Evolutionary conservation across 2,113 vertebrate genomes (phyloP), one percentile per base, ranked within the genome.

Genomic region (Psettodes erumei): DNA sequence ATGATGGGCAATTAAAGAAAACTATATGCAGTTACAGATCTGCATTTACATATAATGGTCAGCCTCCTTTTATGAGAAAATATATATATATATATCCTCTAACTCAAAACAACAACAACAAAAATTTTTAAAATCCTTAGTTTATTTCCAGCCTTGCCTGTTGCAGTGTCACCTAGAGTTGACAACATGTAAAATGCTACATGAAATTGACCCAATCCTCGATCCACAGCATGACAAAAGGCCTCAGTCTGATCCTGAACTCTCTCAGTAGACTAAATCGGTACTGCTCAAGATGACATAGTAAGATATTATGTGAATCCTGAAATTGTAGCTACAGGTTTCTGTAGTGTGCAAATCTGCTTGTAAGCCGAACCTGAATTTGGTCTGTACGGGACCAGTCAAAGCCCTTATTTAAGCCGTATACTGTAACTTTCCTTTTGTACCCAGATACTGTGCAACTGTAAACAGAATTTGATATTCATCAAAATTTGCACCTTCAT

Each of bases 391-490:
- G 8, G 12, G 19, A 60, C 66, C 62, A 37, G 48, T 53, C 28
- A 61, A 58, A 86, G 77, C 60, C 71, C 76, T 51, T 86, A 84
- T 86, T 87, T 78, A 81, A 86, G 58, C 81, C 73, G 85, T 76
- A 67, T 71, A 23, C 45, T 74, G 69, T 43, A 62, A 56, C 59
- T 60, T 89, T 84, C 77, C 71, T 83, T 89, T 85, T 86, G 69
- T 87, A 87, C 79, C 75, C 48, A 8, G 69, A 81, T 72, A 85
- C 84, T 89, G 88, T 91, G 86, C 84, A 86, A 75, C 79, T 91
- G 88, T 91, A 87, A 56, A 88, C 91, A 87, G 69, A 86, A 66
- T 85, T 86, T 89, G 78, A 84, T 78, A 85, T 71, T 91, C 86
- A 86, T 88, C 80, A 72, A 69, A 65, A 83, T 88, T 86, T 83